phyloP scores from a whole-genome alignment of 1,140 invertebrate genomes.

The Octopus sinensis region DNA sequence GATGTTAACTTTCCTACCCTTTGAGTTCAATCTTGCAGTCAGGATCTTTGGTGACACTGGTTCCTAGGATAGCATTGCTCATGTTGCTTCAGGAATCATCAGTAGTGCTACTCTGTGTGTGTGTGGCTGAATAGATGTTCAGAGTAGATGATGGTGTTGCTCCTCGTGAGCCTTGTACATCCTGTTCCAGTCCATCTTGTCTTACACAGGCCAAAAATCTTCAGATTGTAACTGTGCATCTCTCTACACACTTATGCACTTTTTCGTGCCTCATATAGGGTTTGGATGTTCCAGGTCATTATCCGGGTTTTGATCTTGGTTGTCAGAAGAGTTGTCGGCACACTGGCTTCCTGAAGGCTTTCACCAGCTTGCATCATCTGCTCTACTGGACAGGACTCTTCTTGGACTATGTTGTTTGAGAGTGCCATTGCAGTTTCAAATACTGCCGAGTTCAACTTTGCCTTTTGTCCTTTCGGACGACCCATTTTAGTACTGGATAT shows the following conservation, averaged over 20 bases:
- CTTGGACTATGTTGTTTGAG: too few relatives aligned
- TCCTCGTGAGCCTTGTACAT: not conserved
- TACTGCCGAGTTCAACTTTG: too few relatives aligned
- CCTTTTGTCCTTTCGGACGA: too few relatives aligned
- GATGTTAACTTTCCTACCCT: conserved; percentile 17
- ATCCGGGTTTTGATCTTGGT: too few relatives aligned
- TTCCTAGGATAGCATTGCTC: too few relatives aligned
- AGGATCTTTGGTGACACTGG: not conserved
- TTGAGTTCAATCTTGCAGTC: not conserved
- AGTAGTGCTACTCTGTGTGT: not conserved
- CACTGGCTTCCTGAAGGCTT: too few relatives aligned
- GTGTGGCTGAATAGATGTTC: not conserved
- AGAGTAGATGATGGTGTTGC: not conserved
- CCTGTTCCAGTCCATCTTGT: not conserved
- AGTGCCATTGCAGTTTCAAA: too few relatives aligned
- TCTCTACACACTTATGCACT: not conserved
- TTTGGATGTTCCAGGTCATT: too few relatives aligned
- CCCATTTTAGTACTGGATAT: too few relatives aligned
- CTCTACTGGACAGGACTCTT: too few relatives aligned
- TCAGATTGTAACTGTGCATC: not conserved
- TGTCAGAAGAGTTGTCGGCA: too few relatives aligned
- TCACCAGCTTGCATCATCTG: too few relatives aligned
- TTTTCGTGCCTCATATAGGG: not conserved
- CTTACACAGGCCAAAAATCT: not conserved
- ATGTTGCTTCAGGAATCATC: not conserved